A percentile compares a stretch with the other conserved stretches of the same genome.
Evolutionary conservation across 2,113 vertebrate species (phyloP).

Genomic region (Forbesichthys papilliferus): DNA sequence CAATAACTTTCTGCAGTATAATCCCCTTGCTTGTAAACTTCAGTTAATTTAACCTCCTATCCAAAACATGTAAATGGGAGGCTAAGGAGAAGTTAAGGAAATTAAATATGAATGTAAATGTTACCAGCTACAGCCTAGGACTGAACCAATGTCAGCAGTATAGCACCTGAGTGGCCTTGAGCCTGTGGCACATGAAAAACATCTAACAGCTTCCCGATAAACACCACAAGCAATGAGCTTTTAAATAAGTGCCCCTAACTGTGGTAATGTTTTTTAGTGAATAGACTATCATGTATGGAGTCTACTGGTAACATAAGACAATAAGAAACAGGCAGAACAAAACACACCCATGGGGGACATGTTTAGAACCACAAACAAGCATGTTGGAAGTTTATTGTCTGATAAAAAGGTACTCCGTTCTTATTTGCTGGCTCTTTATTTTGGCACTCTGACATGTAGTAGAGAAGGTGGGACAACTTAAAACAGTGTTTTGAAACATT

Average conservation of each 20-base stretch:
- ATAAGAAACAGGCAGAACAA: neutral
- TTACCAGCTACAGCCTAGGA: neutral
- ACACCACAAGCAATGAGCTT: slow-evolving; percentile 17
- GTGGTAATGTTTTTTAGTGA: neutral
- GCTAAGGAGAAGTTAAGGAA: neutral
- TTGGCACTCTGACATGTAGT: slow-evolving; percentile 6
- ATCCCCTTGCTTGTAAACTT: slow-evolving; percentile 2
- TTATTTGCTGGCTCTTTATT: neutral
- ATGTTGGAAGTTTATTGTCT: neutral
- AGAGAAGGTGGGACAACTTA: too few relatives aligned
- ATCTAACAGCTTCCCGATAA: neutral
- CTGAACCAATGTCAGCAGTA: slow-evolving; percentile 7
- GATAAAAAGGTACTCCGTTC: neutral
- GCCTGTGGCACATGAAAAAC: neutral
- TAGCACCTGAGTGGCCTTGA: slow-evolving; percentile 22
- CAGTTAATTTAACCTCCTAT: neutral
- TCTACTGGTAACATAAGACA: neutral
- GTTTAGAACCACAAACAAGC: neutral
- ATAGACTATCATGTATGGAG: slow-evolving; percentile 15
- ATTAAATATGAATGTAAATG: neutral
- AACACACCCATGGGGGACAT: neutral
- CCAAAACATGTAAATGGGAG: neutral
- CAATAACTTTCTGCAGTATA: too few relatives aligned
- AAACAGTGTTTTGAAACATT: too few relatives aligned
- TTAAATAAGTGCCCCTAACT: neutral